Evolutionary conservation across 2,888 invertebrate genomes (phyloP).

Genomic region (Nemurella pictetii): DNA sequence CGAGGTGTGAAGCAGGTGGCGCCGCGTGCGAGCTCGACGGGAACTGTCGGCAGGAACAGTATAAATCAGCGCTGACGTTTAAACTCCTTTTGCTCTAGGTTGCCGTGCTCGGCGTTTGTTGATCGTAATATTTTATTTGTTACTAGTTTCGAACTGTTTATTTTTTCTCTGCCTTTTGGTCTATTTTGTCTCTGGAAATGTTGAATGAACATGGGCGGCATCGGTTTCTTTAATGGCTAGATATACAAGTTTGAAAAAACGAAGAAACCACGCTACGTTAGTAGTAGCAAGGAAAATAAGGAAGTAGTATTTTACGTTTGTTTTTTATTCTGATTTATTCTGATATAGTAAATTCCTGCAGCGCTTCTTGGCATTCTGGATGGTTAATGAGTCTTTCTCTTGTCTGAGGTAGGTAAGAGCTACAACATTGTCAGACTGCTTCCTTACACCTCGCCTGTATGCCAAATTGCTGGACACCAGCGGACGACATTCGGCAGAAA

Average conservation of each 20-base stretch:
- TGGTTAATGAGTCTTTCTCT: neutral
- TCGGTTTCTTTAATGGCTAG: neutral
- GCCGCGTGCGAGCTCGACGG: neutral
- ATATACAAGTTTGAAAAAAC: constrained; percentile 1
- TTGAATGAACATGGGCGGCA: constrained; percentile 28
- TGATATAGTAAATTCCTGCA: constrained; percentile 24
- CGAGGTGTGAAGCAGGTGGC: neutral
- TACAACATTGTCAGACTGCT: no score
- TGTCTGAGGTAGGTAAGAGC: neutral
- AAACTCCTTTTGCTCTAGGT: constrained; percentile 15
- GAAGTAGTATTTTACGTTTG: neutral
- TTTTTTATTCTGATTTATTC: constrained; percentile 21
- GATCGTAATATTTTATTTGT: constrained; percentile 31
- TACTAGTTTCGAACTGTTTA: constrained; percentile 4
- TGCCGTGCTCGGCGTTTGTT: neutral
- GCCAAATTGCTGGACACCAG: no score
- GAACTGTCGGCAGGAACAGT: neutral
- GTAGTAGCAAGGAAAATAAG: constrained; percentile 17
- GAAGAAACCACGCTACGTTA: neutral
- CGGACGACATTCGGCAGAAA: no score
- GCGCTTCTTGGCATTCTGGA: neutral
- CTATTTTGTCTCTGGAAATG: constrained; percentile 20
- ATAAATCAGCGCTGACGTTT: constrained; percentile 21
- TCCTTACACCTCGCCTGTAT: no score
- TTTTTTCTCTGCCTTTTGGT: constrained; percentile 23